These are phyloP conservation scores for Pristionchus mayeri DNA, from an alignment of 2,888 invertebrate species.

Conservation along the genomic window DNA sequence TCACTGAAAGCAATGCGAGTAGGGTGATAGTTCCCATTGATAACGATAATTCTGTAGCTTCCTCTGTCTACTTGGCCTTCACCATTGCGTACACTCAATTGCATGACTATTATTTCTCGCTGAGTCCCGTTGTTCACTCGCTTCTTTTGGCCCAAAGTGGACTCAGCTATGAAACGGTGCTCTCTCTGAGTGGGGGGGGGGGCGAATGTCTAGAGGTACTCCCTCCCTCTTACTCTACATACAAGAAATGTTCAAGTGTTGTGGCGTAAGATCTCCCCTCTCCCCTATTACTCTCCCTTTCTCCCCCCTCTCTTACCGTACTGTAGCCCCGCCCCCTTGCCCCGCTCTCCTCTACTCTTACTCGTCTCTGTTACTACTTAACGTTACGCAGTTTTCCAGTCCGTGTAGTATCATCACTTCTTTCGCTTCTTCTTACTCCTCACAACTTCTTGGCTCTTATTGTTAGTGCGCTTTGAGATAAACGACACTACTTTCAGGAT, in stretches of 20 bases:
- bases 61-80: neutral
- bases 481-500: no score
- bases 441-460: no score
- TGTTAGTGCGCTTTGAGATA: no score
- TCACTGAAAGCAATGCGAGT: neutral
- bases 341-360: neutral
- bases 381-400: conserved; percentile 36
- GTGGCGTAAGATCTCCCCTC: neutral
- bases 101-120: no score
- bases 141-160: no score
- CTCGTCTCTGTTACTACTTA: conserved; percentile 40
- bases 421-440: no score
- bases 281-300: neutral
- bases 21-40: neutral
- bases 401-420: neutral
- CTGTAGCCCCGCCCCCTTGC: neutral
- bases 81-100: neutral
- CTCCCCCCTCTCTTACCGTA: neutral
- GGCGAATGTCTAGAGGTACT: neutral
- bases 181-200: neutral
- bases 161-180: conserved; percentile 16
- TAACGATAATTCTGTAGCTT: neutral
- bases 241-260: conserved; percentile 31
- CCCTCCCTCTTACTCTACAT: neutral
- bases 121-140: conserved; percentile 30